These are phyloP conservation scores for Drosophila lacicola DNA, from an alignment of 2,888 invertebrate genomes.

Conservation along the genomic window DNA sequence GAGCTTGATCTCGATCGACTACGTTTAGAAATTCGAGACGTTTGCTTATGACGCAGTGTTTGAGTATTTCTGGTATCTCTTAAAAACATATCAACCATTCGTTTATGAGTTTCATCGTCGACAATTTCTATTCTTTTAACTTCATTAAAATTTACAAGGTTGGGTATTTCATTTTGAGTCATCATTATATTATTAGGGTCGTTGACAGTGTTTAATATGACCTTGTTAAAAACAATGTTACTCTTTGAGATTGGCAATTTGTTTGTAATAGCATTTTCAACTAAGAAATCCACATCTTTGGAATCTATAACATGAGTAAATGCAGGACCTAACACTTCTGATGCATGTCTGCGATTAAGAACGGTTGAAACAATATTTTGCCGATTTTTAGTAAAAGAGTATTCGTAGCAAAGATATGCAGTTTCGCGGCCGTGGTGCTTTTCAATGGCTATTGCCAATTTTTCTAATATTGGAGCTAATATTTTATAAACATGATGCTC, in stretches of 20 bases:
- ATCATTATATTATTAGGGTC: background rate
- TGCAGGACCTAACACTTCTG: slow-evolving; percentile 86
- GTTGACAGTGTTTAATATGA: background rate
- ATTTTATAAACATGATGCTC: slow-evolving; percentile 70
- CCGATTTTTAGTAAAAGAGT: slow-evolving; percentile 88
- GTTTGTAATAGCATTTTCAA: slow-evolving; percentile 53
- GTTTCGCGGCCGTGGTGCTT: slow-evolving; percentile 90
- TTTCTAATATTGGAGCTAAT: slow-evolving; percentile 86
- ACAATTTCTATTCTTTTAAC: slow-evolving; percentile 29
- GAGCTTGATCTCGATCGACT: slow-evolving; percentile 51
- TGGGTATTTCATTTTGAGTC: background rate
- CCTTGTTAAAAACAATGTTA: slow-evolving; percentile 3
- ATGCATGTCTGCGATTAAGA: slow-evolving; percentile 89
- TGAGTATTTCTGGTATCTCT: slow-evolving; percentile 57
- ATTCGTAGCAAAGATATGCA: slow-evolving; percentile 89
- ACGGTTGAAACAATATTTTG: slow-evolving; percentile 88
- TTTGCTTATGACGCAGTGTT: slow-evolving; percentile 10
- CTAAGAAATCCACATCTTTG: slow-evolving; percentile 82
- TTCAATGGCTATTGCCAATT: slow-evolving; percentile 89
- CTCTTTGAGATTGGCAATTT: slow-evolving; percentile 30
- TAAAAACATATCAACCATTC: slow-evolving; percentile 82
- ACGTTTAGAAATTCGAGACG: slow-evolving; percentile 38
- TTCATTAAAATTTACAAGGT: background rate
- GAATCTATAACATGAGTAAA: slow-evolving; percentile 86
- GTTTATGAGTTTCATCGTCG: slow-evolving; percentile 82